Conservation (phyloP, 2,888 invertebrate genomes). For the Zootermopsis nevadensis region DNA sequence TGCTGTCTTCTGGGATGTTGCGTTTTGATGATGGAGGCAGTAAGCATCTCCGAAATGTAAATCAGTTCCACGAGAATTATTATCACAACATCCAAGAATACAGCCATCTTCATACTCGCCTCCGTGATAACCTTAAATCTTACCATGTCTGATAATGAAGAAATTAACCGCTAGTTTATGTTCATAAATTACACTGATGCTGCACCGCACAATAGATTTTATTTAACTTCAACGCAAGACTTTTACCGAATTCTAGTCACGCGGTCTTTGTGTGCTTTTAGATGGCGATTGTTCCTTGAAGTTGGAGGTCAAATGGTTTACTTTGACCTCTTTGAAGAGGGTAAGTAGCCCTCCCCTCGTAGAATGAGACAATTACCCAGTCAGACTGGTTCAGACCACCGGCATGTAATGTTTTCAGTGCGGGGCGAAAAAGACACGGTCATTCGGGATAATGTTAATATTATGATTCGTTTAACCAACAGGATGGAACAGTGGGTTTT, state of each 20-base stretch:
- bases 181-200: background rate
- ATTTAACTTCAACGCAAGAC: background rate
- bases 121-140: no score
- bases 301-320: constrained; percentile 9
- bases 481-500: no score
- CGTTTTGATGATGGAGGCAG: no score
- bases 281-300: background rate
- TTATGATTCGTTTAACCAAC: no score
- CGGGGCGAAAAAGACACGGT: no score
- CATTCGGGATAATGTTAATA: no score
- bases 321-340: background rate
- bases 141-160: background rate
- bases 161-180: background rate
- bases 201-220: background rate
- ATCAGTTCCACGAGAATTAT: no score
- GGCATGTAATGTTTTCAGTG: background rate
- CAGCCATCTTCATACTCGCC: no score
- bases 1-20: no score
- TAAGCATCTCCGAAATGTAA: no score
- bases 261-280: background rate
- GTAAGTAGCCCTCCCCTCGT: background rate
- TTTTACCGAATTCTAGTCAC: background rate
- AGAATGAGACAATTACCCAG: background rate
- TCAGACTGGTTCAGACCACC: background rate
- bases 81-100: no score